Evolutionary conservation across 2,797 vertebrate species (phyloP).

Genomic region (Tachyglossus aculeatus): DNA sequence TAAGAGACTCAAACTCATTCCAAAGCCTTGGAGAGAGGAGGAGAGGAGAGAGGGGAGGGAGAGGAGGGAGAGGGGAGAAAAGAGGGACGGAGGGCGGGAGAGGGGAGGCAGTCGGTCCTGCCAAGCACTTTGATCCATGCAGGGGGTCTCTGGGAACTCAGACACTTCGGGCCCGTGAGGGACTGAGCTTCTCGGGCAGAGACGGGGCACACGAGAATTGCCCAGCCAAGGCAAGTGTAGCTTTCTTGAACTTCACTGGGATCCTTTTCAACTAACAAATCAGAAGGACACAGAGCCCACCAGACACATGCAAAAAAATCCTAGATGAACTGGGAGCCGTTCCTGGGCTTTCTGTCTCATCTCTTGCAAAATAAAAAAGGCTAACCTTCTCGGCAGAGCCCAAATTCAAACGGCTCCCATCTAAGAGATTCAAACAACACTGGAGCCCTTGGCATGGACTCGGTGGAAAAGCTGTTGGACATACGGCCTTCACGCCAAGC

Average conservation of each 20-base stretch:
- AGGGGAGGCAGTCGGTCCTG: constrained; percentile 17
- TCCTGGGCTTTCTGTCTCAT: constrained; percentile 49
- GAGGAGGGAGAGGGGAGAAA: no score
- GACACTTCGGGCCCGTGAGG: constrained; percentile 11
- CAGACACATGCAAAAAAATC: constrained; percentile 47
- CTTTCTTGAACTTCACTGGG: constrained; percentile 42
- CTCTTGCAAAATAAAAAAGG: constrained; percentile 57
- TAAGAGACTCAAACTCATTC: constrained; percentile 55
- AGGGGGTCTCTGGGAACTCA: constrained; percentile 50
- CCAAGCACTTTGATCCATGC: constrained; percentile 56
- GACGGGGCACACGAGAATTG: constrained; percentile 8
- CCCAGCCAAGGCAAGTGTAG: constrained; percentile 36
- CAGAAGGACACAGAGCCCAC: constrained; percentile 33
- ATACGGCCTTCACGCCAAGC: neutral
- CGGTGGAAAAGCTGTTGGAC: constrained; percentile 16
- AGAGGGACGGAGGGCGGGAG: constrained; percentile 2
- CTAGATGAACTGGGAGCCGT: constrained; percentile 39
- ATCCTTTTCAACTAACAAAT: constrained; percentile 49
- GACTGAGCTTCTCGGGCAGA: constrained; percentile 6
- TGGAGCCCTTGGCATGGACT: constrained; percentile 24
- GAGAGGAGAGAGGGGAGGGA: constrained; percentile 1
- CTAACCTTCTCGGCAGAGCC: constrained; percentile 41
- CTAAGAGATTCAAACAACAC: constrained; percentile 43
- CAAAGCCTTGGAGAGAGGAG: constrained; percentile 29
- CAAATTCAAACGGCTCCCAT: constrained; percentile 11